Conservation (phyloP, 1,140 invertebrate species). For the Saxidomus purpurata region DNA sequence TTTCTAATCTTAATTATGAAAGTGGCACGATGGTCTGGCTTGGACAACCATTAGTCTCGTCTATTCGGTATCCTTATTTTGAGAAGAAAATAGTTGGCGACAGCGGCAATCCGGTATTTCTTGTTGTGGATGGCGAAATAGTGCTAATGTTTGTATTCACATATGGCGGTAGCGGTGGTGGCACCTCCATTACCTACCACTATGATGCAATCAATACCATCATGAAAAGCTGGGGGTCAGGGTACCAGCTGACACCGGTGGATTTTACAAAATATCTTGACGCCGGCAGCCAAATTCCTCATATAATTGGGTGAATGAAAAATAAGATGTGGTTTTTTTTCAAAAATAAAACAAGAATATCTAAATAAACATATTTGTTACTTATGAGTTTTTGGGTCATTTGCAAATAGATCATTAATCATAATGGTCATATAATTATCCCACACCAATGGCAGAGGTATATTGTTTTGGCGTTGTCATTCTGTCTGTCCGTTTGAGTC, state of each 20-base stretch:
- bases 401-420: no score
- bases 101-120: slow-evolving; percentile 78
- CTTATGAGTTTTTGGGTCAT: no score
- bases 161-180: slow-evolving; percentile 73
- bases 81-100: slow-evolving; percentile 77
- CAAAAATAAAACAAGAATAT: no score
- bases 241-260: slow-evolving; percentile 72
- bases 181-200: slow-evolving; percentile 75
- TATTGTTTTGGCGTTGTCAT: no score
- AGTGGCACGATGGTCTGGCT: slow-evolving; percentile 59
- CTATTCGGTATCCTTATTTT: slow-evolving; percentile 69
- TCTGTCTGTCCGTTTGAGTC: no score
- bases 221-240: slow-evolving; percentile 69
- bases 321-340: no score
- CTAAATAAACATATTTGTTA: no score
- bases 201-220: slow-evolving; percentile 74
- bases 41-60: slow-evolving; percentile 26
- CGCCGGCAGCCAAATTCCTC: not conserved
- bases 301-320: slow-evolving; percentile 19
- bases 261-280: slow-evolving; percentile 68
- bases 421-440: no score
- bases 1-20: slow-evolving; percentile 69
- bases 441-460: no score
- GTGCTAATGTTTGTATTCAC: slow-evolving; percentile 79
- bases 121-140: slow-evolving; percentile 73